These are phyloP conservation scores for Meloidogyne floridensis DNA, from an alignment of 1,140 invertebrate species.

Conservation along the genomic window DNA sequence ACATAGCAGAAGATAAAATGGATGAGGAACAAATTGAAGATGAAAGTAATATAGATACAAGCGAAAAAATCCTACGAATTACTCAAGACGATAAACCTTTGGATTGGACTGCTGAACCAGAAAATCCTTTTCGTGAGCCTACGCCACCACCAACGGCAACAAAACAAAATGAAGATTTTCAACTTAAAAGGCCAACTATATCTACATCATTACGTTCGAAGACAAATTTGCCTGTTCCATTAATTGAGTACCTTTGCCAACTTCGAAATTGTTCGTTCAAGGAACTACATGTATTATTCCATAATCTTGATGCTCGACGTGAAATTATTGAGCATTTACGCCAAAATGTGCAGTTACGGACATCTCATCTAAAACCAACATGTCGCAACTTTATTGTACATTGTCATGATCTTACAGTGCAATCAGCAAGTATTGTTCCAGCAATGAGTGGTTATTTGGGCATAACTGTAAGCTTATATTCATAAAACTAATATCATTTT, in stretches of 20 bases:
- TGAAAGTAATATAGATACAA: neutral
- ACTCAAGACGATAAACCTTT: neutral
- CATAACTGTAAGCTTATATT: neutral
- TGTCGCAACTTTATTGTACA: slow-evolving; percentile 6
- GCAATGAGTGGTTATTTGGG: slow-evolving; percentile 13
- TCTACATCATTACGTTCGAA: neutral
- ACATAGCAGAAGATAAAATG: no score
- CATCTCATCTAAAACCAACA: neutral
- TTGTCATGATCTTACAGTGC: neutral
- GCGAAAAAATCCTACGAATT: neutral
- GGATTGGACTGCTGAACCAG: neutral
- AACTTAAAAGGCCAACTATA: neutral
- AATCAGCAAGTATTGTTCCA: neutral
- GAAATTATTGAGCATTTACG: neutral
- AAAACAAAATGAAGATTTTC: neutral
- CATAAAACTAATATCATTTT: no score
- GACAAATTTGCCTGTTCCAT: neutral
- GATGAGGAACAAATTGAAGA: no score
- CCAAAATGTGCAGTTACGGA: neutral
- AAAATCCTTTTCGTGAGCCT: neutral
- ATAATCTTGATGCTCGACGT: slow-evolving; percentile 1
- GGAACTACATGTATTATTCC: neutral
- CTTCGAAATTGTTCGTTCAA: neutral
- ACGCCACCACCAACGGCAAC: no score
- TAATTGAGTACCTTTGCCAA: slow-evolving; percentile 1